These are phyloP conservation scores for Hyla sarda DNA, from an alignment of 2,113 vertebrate species.

Conservation along the genomic window DNA sequence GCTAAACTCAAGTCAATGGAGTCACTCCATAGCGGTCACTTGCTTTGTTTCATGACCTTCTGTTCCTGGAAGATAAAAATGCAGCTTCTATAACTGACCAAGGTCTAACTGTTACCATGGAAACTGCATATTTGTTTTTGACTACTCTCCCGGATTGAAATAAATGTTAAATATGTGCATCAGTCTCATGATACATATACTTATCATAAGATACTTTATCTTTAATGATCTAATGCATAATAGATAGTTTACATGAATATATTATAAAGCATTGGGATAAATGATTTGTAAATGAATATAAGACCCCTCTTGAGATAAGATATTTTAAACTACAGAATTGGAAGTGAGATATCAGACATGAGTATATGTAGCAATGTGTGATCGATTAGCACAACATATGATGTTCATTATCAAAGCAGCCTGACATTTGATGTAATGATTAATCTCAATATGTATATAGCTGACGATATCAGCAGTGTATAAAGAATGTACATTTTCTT, in stretches of 20 bases:
- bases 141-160: not conserved
- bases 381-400: not conserved
- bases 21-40: not conserved
- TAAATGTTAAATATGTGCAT: slow-evolving; percentile 12
- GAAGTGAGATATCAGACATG: not conserved
- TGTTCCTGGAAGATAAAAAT: slow-evolving; percentile 26
- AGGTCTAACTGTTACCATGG: not conserved
- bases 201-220: slow-evolving; percentile 30
- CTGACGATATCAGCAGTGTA: not conserved
- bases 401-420: not conserved
- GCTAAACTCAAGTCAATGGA: slow-evolving; percentile 3
- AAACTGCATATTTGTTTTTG: slow-evolving; percentile 36
- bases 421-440: not conserved
- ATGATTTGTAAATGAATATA: slow-evolving; percentile 18
- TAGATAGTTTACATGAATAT: slow-evolving; percentile 11
- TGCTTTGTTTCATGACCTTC: slow-evolving; percentile 12
- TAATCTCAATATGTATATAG: not conserved
- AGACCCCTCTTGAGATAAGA: slow-evolving; percentile 9
- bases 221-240: slow-evolving; percentile 19
- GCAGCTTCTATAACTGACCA: slow-evolving; percentile 15
- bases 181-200: not conserved
- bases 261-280: slow-evolving; percentile 25
- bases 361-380: not conserved
- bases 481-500: not conserved
- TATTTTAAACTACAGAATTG: not conserved